phyloP scores from a whole-genome alignment of 1,140 invertebrate species.

The Nasonia longicornis region DNA sequence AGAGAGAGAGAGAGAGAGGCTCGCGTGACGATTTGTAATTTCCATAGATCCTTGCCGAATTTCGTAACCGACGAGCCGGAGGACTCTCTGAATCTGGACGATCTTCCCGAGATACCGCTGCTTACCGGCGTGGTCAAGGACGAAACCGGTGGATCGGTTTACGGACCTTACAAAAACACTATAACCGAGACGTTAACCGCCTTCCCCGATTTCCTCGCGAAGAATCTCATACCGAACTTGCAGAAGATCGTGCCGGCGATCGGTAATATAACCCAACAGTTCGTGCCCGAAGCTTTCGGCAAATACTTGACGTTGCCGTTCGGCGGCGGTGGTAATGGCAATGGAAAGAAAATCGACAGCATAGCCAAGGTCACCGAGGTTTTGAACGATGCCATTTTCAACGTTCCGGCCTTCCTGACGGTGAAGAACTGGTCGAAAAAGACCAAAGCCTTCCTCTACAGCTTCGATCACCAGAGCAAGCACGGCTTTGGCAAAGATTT shows the following conservation, averaged over 20 bases:
- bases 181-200: slow-evolving; percentile 65
- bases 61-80: slow-evolving; percentile 72
- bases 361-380: slow-evolving; percentile 61
- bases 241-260: slow-evolving; percentile 57
- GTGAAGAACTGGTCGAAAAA: slow-evolving; percentile 74
- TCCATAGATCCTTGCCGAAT: slow-evolving; percentile 70
- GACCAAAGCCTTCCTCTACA: slow-evolving; percentile 76
- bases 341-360: background rate
- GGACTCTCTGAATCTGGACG: slow-evolving; percentile 69
- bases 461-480: slow-evolving; percentile 78
- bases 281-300: slow-evolving; percentile 55
- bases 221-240: slow-evolving; percentile 67
- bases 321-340: background rate
- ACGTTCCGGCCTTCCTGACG: slow-evolving; percentile 78
- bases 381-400: slow-evolving; percentile 77
- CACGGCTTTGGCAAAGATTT: slow-evolving; percentile 73
- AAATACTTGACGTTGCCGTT: slow-evolving; percentile 55
- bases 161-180: slow-evolving; percentile 70
- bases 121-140: slow-evolving; percentile 79
- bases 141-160: slow-evolving; percentile 75
- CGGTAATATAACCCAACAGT: slow-evolving; percentile 50
- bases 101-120: slow-evolving; percentile 73
- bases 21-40: background rate
- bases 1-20: too few relatives aligned
- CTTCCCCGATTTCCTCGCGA: slow-evolving; percentile 72